Conservation (phyloP, 2,797 vertebrate genomes). For the Halcyon leucocephala region DNA sequence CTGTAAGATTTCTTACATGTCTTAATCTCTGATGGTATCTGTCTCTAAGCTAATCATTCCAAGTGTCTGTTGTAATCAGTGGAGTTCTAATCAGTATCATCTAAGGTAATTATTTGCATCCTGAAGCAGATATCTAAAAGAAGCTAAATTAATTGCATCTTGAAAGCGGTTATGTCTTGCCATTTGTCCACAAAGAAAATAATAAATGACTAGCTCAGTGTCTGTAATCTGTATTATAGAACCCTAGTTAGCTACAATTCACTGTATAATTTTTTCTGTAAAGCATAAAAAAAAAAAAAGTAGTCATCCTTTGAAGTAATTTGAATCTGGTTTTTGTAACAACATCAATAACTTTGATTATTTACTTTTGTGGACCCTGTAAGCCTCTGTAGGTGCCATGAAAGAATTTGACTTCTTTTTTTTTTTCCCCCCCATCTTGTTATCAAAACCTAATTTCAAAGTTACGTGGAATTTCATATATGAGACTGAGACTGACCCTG, state of each 20-base stretch:
- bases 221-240: neutral
- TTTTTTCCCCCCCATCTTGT: neutral
- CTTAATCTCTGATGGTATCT: neutral
- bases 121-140: slow-evolving; percentile 10
- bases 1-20: neutral
- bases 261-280: neutral
- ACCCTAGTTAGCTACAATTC: neutral
- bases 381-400: neutral
- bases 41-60: slow-evolving; percentile 22
- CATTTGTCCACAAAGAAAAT: neutral
- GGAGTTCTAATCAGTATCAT: slow-evolving; percentile 29
- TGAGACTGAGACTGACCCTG: neutral
- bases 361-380: neutral
- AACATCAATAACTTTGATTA: neutral
- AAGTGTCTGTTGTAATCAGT: slow-evolving; percentile 51
- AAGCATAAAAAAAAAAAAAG: neutral
- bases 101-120: slow-evolving; percentile 35
- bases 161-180: neutral
- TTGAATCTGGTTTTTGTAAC: neutral
- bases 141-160: slow-evolving; percentile 27
- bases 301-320: neutral
- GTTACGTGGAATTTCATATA: neutral
- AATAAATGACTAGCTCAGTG: accelerated
- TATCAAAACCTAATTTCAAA: neutral
- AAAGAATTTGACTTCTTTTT: neutral